phyloP scores from a whole-genome alignment of 2,113 vertebrate species.

The Microtus richardsoni region DNA sequence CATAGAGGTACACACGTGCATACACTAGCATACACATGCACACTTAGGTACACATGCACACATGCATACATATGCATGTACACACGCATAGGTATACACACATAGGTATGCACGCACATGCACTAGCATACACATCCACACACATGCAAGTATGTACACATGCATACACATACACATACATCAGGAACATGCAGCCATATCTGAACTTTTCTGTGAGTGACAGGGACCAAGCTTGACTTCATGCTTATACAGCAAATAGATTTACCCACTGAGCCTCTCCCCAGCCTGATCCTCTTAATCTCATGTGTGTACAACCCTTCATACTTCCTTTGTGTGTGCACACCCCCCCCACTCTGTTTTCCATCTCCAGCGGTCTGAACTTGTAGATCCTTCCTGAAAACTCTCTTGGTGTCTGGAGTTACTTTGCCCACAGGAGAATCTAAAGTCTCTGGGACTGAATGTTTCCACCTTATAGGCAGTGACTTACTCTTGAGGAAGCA shows the following conservation, averaged over 20 bases:
- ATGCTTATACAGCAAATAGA: neutral
- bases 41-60: neutral
- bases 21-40: neutral
- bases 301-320: fast-evolving
- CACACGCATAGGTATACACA: no score
- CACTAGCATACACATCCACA: neutral
- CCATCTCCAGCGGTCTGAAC: neutral
- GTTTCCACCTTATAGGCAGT: fast-evolving
- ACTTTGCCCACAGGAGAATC: neutral
- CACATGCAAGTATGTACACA: neutral
- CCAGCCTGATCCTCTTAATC: neutral
- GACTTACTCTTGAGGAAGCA: fast-evolving
- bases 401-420: neutral
- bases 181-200: neutral
- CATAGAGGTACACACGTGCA: neutral
- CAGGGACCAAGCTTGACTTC: neutral
- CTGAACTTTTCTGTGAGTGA: neutral
- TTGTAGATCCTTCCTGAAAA: neutral
- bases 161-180: neutral
- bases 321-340: fast-evolving
- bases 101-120: no score
- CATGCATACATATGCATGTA: no score
- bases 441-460: neutral
- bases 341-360: neutral
- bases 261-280: neutral